A percentile compares a stretch with the other conserved stretches of the same genome.
These are phyloP conservation scores for Drosophila carrolli DNA, from an alignment of 1,140 invertebrate genomes.

Conservation along the genomic window DNA sequence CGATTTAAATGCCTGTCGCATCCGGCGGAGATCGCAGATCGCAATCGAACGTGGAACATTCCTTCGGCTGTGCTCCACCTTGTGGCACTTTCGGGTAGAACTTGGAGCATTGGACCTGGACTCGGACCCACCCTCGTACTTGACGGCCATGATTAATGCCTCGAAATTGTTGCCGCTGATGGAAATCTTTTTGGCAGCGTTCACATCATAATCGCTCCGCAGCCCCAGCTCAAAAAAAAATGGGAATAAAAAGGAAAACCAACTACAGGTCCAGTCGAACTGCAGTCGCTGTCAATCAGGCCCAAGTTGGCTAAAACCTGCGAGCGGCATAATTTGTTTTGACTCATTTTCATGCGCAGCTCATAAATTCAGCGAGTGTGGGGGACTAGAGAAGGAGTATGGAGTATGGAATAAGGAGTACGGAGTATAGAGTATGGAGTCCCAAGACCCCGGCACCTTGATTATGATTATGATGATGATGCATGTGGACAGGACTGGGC, in stretches of 20 bases:
- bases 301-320: slow-evolving; percentile 10
- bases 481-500: slow-evolving; percentile 49
- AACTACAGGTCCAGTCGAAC: slow-evolving; percentile 22
- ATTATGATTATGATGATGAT: slow-evolving; percentile 47
- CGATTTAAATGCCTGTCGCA: slow-evolving; percentile 22
- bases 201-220: slow-evolving; percentile 74
- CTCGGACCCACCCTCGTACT: slow-evolving; percentile 68
- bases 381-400: slow-evolving; percentile 15
- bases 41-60: slow-evolving; percentile 25
- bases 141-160: slow-evolving; percentile 70
- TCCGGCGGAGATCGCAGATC: slow-evolving; percentile 26
- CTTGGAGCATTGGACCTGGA: slow-evolving; percentile 4
- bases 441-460: slow-evolving; percentile 16
- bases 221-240: slow-evolving; percentile 13
- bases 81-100: slow-evolving; percentile 31
- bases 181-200: slow-evolving; percentile 65
- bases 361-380: slow-evolving; percentile 63
- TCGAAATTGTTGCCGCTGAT: slow-evolving; percentile 70
- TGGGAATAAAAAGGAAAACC: neutral
- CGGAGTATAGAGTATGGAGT: neutral
- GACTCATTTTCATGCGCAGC: slow-evolving; percentile 81
- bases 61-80: slow-evolving; percentile 13
- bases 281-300: slow-evolving; percentile 67
- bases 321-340: slow-evolving; percentile 79
- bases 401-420: neutral